Evolutionary conservation across 2,113 vertebrate genomes (phyloP).

Genomic region (Eudyptes chrysolophus): DNA sequence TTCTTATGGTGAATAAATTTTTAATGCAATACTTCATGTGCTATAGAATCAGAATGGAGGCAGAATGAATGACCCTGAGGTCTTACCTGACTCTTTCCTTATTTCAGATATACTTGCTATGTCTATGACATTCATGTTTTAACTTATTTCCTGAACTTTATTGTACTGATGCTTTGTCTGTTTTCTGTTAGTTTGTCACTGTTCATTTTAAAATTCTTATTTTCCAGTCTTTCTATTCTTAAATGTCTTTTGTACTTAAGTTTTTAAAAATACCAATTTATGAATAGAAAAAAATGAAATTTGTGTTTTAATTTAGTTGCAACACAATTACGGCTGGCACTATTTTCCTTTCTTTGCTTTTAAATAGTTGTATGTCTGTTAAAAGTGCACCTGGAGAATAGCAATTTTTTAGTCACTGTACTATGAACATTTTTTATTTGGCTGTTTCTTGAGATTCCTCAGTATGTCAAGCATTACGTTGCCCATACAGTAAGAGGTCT

Average conservation of each 20-base stretch:
- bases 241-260: neutral
- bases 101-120: neutral
- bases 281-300: neutral
- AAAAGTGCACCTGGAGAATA: neutral
- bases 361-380: neutral
- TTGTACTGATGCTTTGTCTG: neutral
- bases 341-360: neutral
- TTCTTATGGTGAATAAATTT: neutral
- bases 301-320: neutral
- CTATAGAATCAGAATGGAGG: neutral
- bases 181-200: neutral
- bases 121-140: neutral
- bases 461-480: neutral
- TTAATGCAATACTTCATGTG: neutral
- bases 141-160: neutral
- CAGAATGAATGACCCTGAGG: neutral
- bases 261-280: neutral
- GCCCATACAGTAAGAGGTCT: neutral
- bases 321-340: accelerated
- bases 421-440: neutral
- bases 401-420: neutral
- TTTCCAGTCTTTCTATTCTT: neutral
- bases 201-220: neutral
- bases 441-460: neutral
- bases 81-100: neutral